Base-by-base conservation (phyloP, 2,113 vertebrate species). In the Heterocephalus glaber region DNA sequence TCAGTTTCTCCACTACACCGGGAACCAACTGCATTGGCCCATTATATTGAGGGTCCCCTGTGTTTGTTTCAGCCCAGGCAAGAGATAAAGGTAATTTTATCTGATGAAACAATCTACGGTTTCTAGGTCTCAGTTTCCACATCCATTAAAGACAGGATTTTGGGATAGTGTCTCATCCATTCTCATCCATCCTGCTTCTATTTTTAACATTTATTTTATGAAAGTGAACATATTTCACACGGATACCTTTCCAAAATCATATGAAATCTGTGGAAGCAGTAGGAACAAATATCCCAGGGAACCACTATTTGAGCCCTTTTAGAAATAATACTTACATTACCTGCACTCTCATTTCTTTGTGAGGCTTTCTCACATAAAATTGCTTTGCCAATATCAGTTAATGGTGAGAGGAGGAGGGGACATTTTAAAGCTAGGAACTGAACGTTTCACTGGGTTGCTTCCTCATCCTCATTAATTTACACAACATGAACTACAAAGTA, bases 401-500 rank as follows among this genome's bases (percentile, higher is more conserved):
- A 47, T 89, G 58, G 41, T 44, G 38, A 33, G 41, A 28, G 54
- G 60, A 61, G 16, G 49, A 44, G n/a, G 63, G 33, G 17, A 26
- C 83, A 28, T 54, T 83, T 94, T 74, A 93, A 89, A 96, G 63
- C 20, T 33, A 86, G 86, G 80, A 95, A 94, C 17, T 89, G 85
- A 66, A 77, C 58, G 88, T 96, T 97, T 95, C 89, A 82, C 83
- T 94, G 22, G 41, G 35, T 79, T 88, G 92, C 92, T 85, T 93
- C 86, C 38, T 91, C 92, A 92, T 97, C 86, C 72, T 86, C 96
- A 94, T 97, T 96, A 72, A 96, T 97, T 95, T 97, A 90, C 83
- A 96, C 86, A 91, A 7, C 56, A 90, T 38, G 95, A 49, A 94
- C 68, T 61, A 90, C 94, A 79, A 5, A 74, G 80, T 13, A 68